Evolutionary conservation across 2,113 vertebrate species (phyloP).

Genomic region (Siniperca knerii): DNA sequence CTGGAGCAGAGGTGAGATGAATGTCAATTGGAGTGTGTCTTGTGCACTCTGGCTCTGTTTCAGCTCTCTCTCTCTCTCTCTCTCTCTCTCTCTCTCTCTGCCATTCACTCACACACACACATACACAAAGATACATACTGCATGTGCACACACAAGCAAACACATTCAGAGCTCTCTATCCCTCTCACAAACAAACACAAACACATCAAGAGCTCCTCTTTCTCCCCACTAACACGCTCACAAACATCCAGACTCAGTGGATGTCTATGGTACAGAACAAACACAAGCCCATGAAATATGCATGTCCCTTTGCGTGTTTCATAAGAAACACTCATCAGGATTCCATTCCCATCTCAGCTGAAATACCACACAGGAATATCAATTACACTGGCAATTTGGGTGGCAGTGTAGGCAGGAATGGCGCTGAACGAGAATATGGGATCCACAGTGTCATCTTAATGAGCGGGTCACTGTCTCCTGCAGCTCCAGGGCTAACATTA

Average conservation of each 20-base stretch:
- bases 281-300: constrained; percentile 82
- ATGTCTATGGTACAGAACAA: constrained; percentile 67
- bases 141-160: constrained; percentile 46
- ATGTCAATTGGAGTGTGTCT: constrained; percentile 77
- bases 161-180: constrained; percentile 48
- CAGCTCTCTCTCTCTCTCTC: constrained; percentile 31
- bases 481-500: constrained; percentile 20
- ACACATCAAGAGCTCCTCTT: constrained; percentile 62
- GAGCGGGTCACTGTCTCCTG: constrained; percentile 64
- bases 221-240: constrained; percentile 50
- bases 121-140: constrained; percentile 1
- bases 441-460: constrained; percentile 55
- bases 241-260: constrained; percentile 57
- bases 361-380: constrained; percentile 77
- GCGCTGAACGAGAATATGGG: constrained; percentile 46
- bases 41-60: constrained; percentile 58
- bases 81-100: constrained; percentile 12
- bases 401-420: constrained; percentile 56
- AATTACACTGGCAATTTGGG: constrained; percentile 77
- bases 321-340: constrained; percentile 80
- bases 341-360: constrained; percentile 74
- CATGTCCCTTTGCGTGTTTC: constrained; percentile 76
- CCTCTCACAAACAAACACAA: constrained; percentile 61
- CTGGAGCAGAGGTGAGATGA: constrained; percentile 76
- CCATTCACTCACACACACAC: constrained; percentile 26